Evolutionary conservation across 2,797 vertebrate species (phyloP), one percentile per base, ranked within the genome.

Genomic region (Amphiprion clarkii): DNA sequence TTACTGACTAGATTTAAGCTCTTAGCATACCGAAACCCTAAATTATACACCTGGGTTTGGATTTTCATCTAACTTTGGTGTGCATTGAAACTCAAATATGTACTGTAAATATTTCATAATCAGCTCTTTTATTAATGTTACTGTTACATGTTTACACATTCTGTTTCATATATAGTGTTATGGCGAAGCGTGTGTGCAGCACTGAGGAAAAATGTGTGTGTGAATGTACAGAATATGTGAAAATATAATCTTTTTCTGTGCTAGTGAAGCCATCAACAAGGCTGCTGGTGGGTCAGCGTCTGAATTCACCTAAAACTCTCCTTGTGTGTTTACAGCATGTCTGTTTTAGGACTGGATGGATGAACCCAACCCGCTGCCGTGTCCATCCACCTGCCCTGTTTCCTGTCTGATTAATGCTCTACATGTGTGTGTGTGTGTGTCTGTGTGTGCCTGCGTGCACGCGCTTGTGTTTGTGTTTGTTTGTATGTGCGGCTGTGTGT

Each of bases 261-360:
- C 68, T 56, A 65, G 66, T 53, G 33, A 81, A 75, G 71, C 66
- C 65, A 65, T 85, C 82, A 69, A 44, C 1, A 69, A 27, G 46
- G 55, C 82, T 71, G 67, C 65, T 17, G 60, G 72, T 75, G 16
- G 61, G 63, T 74, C 85, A 76, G 55, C 42, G 21, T 66, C 67
- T 80, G 77, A 64, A 31, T 66, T 56, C 64, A 64, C 68, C 76
- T 56, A n/a, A 76, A 73, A 64, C 56, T 77, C 73, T 72, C 44
- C 64, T 53, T 62, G 76, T 81, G 78, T 82, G 81, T 88, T 87
- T 87, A 74, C 74, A 61, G 52, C 51, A 55, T 65, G 83, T 91
- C 88, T 96, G 94, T 96, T 87, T 92, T 75, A 87, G 83, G 73
- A 64, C 67, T 64, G 87, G 85, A 94, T 92, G 87, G 92, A 93